A percentile compares a stretch with the other conserved stretches of the same genome.
These are phyloP conservation scores for Ophraella communa DNA, from an alignment of 2,888 invertebrate genomes.

Conservation along the genomic window DNA sequence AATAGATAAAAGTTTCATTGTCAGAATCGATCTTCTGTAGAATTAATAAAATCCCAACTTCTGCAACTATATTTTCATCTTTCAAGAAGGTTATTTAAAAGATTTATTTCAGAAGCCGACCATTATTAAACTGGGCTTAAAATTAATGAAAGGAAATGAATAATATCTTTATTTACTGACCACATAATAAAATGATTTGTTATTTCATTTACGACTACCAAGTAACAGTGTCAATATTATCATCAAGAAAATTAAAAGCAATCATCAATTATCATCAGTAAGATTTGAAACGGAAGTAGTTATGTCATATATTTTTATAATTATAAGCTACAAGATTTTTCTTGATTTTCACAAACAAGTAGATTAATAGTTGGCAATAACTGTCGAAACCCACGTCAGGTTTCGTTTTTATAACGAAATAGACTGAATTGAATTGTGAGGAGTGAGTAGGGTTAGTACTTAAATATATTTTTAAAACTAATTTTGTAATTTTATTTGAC, in stretches of 20 bases:
- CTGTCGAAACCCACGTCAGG: constrained; percentile 19
- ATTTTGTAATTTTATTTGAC: too few species aligned
- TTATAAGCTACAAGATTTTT: constrained; percentile 14
- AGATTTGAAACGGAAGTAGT: not conserved
- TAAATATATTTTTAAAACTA: too few species aligned
- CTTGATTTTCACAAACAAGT: constrained; percentile 23
- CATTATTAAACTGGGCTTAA: too few species aligned
- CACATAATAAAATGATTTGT: not conserved
- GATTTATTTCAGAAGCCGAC: too few species aligned
- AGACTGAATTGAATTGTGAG: not conserved
- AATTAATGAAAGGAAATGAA: not conserved
- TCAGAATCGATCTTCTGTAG: too few species aligned
- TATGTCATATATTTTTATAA: constrained; percentile 10
- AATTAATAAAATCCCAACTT: too few species aligned
- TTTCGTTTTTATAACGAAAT: constrained; percentile 11
- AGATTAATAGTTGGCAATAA: constrained; percentile 28
- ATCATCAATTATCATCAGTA: not conserved
- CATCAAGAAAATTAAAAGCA: not conserved
- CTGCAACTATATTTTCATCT: too few species aligned
- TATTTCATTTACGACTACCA: not conserved
- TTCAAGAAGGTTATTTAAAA: too few species aligned
- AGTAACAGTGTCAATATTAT: not conserved
- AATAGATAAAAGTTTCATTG: too few species aligned
- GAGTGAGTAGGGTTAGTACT: too few species aligned
- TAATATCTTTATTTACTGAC: not conserved